Evolutionary conservation across 1,140 invertebrate species (phyloP).

Genomic region (Limonius californicus): DNA sequence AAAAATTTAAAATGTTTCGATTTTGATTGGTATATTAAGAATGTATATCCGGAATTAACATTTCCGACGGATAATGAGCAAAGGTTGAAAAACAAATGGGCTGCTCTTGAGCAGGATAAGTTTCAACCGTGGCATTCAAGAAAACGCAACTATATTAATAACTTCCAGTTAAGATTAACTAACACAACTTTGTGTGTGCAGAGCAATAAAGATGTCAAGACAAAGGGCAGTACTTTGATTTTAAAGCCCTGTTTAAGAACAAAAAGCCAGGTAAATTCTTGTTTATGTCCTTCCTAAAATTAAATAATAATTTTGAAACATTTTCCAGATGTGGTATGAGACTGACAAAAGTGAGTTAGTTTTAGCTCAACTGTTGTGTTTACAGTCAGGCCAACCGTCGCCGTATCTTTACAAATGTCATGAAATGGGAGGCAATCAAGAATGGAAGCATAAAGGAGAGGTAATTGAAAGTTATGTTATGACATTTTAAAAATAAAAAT

Average conservation of each 20-base stretch:
- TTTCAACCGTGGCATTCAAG: slow-evolving; percentile 77
- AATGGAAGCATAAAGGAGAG: slow-evolving; percentile 74
- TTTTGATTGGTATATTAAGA: slow-evolving; percentile 93
- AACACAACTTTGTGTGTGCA: slow-evolving; percentile 72
- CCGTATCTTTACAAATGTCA: slow-evolving; percentile 86
- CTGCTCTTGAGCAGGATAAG: slow-evolving; percentile 57
- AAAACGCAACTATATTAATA: slow-evolving; percentile 69
- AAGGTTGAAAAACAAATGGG: slow-evolving; percentile 58
- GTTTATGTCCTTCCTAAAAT: neutral
- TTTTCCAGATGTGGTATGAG: slow-evolving; percentile 75
- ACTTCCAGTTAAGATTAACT: slow-evolving; percentile 68
- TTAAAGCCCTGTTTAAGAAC: slow-evolving; percentile 65
- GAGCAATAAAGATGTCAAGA: slow-evolving; percentile 73
- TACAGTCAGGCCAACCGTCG: slow-evolving; percentile 66
- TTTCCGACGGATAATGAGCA: slow-evolving; percentile 58
- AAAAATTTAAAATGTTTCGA: slow-evolving; percentile 74
- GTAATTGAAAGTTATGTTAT: no score
- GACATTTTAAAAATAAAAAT: neutral
- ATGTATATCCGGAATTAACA: slow-evolving; percentile 81
- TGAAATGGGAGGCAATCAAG: slow-evolving; percentile 83
- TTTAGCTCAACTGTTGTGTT: slow-evolving; percentile 76
- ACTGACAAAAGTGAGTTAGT: slow-evolving; percentile 83
- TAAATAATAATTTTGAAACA: neutral
- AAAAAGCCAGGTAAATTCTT: slow-evolving; percentile 62
- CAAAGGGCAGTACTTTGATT: slow-evolving; percentile 68